These are phyloP conservation scores for Hyperoplus lanceolatus DNA, from an alignment of 2,797 vertebrate genomes.

Conservation along the genomic window DNA sequence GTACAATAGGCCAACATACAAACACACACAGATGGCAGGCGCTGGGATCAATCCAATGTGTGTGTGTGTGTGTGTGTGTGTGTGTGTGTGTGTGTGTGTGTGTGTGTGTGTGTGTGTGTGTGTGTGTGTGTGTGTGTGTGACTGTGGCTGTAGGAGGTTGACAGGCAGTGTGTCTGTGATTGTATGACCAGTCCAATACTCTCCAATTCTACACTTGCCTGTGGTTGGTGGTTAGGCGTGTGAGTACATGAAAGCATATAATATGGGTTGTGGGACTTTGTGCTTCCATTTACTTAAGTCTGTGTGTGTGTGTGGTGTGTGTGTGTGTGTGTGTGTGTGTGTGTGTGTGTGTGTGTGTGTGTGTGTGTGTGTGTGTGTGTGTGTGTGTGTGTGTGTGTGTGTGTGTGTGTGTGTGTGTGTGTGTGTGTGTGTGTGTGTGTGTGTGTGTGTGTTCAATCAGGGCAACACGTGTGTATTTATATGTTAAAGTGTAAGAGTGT, in stretches of 20 bases:
- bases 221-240: constrained; percentile 21
- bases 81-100: constrained; percentile 25
- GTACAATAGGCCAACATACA: constrained; percentile 87
- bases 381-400: constrained; percentile 32
- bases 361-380: constrained; percentile 16
- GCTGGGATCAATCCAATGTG: constrained; percentile 80
- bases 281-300: not conserved
- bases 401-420: constrained; percentile 39
- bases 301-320: constrained; percentile 41
- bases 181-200: constrained; percentile 70
- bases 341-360: no score
- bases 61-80: constrained; percentile 49
- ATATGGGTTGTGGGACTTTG: not conserved
- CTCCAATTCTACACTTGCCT: constrained; percentile 35
- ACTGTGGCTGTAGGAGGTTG: constrained; percentile 78
- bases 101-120: constrained; percentile 69
- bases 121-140: constrained; percentile 59
- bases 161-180: constrained; percentile 72
- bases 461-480: constrained; percentile 40
- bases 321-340: constrained; percentile 9
- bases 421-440: constrained; percentile 40
- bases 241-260: constrained; percentile 7
- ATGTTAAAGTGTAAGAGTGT: constrained; percentile 13
- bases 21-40: constrained; percentile 85
- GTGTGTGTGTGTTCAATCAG: constrained; percentile 39